A percentile compares a stretch with the other conserved stretches of the same genome.
Evolutionary conservation across 2,888 invertebrate genomes (phyloP).

Genomic region (Epiperipatus broadwayi): DNA sequence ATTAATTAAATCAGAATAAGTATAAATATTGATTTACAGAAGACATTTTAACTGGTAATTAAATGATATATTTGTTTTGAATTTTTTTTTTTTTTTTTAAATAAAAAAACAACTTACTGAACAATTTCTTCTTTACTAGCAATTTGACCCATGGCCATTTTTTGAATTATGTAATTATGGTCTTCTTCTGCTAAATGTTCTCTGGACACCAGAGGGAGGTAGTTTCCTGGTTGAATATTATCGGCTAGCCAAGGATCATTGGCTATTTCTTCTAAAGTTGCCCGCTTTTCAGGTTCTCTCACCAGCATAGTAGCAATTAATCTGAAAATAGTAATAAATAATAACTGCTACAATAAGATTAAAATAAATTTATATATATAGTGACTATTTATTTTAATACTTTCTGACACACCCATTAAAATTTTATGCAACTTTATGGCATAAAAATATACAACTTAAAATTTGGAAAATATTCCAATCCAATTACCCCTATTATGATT

Average conservation of each 20-base stretch:
- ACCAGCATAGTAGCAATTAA: constrained; percentile 83
- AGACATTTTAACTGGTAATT: no score
- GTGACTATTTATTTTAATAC: no score
- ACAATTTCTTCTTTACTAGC: constrained; percentile 82
- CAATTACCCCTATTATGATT: no score
- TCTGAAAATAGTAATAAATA: constrained; percentile 31
- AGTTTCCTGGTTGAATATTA: constrained; percentile 33
- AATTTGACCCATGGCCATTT: constrained; percentile 88
- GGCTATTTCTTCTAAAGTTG: constrained; percentile 67
- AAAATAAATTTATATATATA: no score
- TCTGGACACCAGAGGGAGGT: constrained; percentile 63
- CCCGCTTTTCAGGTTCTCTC: constrained; percentile 73
- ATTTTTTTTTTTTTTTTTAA: no score
- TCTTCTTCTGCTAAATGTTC: constrained; percentile 80
- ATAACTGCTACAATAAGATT: background rate
- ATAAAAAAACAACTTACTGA: constrained; percentile 41
- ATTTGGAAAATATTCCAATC: no score
- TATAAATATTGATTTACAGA: no score
- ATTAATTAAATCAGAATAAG: no score
- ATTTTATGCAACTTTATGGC: no score
- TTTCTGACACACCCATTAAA: no score
- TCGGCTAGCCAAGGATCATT: constrained; percentile 51
- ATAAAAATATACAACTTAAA: no score
- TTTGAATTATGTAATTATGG: constrained; percentile 71
- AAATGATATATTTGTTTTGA: no score